These are phyloP conservation scores for Eulemur rufifrons DNA, from an alignment of 2,113 vertebrate species.

Conservation along the genomic window DNA sequence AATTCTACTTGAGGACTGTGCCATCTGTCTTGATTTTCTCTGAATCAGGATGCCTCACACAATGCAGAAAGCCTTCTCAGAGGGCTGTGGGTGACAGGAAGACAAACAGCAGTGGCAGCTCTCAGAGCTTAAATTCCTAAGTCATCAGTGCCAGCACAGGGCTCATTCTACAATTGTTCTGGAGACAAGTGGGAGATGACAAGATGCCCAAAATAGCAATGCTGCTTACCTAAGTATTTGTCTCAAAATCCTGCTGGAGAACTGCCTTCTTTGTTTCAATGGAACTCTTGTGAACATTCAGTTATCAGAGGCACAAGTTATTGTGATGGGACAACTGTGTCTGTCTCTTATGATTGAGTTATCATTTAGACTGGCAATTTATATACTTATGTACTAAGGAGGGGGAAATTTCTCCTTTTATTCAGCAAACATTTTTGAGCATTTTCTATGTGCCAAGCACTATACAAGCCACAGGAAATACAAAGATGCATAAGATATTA, in stretches of 20 bases:
- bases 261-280: conserved; percentile 37
- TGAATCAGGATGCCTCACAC: neutral
- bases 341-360: neutral
- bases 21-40: neutral
- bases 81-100: neutral
- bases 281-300: neutral
- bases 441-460: neutral
- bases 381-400: neutral
- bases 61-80: neutral
- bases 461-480: neutral
- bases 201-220: conserved; percentile 31
- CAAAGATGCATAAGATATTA: neutral
- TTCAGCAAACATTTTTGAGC: neutral
- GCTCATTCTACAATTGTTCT: neutral
- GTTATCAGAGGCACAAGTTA: neutral
- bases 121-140: conserved; percentile 16
- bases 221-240: conserved; percentile 20
- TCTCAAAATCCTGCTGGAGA: conserved; percentile 42
- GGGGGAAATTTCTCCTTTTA: neutral
- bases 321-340: neutral
- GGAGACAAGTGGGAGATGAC: conserved; percentile 55
- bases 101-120: neutral
- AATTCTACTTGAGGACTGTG: neutral
- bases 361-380: neutral
- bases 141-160: neutral